phyloP scores from a whole-genome alignment of 2,888 invertebrate species.

The Cataglyphis altisquamis region DNA sequence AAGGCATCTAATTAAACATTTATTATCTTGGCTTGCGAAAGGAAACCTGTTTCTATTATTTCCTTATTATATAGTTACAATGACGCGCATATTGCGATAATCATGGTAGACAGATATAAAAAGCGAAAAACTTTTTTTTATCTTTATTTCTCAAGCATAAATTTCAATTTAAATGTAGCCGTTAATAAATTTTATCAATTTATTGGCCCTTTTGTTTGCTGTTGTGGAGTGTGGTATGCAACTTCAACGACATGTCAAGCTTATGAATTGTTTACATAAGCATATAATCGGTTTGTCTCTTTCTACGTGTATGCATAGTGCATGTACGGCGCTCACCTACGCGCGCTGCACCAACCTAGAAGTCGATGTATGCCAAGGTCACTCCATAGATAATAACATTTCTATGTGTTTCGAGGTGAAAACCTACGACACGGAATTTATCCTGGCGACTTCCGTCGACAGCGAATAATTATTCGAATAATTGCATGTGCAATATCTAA shows the following conservation, averaged over 20 bases:
- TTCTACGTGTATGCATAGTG: slow-evolving; percentile 42
- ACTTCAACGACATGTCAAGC: slow-evolving; percentile 47
- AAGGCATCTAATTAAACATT: slow-evolving; percentile 25
- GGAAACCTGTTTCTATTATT: slow-evolving; percentile 8
- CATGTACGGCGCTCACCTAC: slow-evolving; percentile 64
- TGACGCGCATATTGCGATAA: slow-evolving; percentile 16
- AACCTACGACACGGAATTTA: background rate
- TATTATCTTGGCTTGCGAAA: background rate
- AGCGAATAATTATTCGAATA: background rate
- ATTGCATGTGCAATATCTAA: background rate
- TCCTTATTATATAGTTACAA: slow-evolving; percentile 32
- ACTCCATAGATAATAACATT: slow-evolving; percentile 60
- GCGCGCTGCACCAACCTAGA: slow-evolving; percentile 66
- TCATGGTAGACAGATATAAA: background rate
- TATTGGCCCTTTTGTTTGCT: background rate
- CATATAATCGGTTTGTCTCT: slow-evolving; percentile 65
- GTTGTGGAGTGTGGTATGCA: slow-evolving; percentile 26
- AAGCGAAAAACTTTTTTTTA: background rate
- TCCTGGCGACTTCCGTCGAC: background rate
- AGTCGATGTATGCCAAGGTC: slow-evolving; percentile 79
- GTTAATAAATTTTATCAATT: slow-evolving; percentile 9
- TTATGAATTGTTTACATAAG: slow-evolving; percentile 72
- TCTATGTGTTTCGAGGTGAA: slow-evolving; percentile 55
- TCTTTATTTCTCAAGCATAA: background rate
- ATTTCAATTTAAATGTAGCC: background rate